Percentiles rank a stretch among this genome's conserved stretches.
These are phyloP conservation scores for Masnerella sp. DNA, from an alignment of 2,888 invertebrate species.

Conservation along the genomic window DNA sequence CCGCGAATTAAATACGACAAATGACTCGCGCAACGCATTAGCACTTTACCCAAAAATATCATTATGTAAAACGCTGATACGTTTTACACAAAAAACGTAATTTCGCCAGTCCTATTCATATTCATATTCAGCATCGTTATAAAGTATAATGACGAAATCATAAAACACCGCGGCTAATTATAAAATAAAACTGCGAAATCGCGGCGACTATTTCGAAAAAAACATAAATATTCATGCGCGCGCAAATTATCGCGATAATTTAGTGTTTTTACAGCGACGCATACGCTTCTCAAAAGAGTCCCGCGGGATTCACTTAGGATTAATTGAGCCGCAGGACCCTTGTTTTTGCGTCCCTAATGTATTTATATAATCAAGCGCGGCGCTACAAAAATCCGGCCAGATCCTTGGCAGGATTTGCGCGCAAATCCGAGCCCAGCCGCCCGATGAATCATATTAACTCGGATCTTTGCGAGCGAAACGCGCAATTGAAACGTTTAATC, in stretches of 20 bases:
- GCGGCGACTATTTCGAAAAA: neutral
- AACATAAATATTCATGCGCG: conserved; percentile 27
- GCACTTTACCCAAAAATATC: too few relatives aligned
- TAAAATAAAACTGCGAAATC: conserved; percentile 3
- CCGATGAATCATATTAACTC: neutral
- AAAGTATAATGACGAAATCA: too few relatives aligned
- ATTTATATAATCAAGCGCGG: conserved; percentile 33
- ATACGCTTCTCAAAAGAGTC: conserved; percentile 10
- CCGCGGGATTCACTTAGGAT: conserved; percentile 34
- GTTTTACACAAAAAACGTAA: too few relatives aligned
- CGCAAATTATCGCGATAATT: conserved; percentile 24
- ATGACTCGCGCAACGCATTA: too few relatives aligned
- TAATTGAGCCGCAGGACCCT: conserved; percentile 32
- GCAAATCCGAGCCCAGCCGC: neutral
- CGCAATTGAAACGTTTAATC: neutral
- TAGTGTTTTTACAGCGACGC: conserved; percentile 27
- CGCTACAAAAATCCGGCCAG: conserved; percentile 18
- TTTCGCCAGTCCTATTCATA: too few relatives aligned
- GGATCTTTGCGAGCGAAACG: neutral
- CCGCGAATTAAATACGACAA: too few relatives aligned
- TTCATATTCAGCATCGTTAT: too few relatives aligned
- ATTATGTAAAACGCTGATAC: too few relatives aligned
- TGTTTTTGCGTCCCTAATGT: conserved; percentile 28
- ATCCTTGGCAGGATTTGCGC: too few relatives aligned
- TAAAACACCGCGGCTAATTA: conserved; percentile 3